Base-by-base conservation (phyloP, 1,140 invertebrate species). In the Lucilia sericata region DNA sequence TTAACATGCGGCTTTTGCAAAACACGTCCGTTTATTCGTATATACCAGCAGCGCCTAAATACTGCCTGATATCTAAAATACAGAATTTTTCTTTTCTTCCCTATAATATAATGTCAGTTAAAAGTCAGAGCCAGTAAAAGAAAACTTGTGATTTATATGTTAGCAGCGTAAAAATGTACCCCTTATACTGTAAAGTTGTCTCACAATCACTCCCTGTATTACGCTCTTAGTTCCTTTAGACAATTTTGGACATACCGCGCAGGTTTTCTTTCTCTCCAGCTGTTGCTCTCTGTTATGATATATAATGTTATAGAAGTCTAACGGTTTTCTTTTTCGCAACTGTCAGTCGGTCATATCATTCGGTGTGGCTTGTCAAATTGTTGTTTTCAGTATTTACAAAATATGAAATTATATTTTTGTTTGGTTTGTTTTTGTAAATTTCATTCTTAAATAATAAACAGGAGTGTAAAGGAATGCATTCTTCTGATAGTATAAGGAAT, bases 21-120 rank as follows among this genome's bases (percentile, higher is more conserved):
- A 80, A 80, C 76, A 80, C 76, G 76, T 80, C 76, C 76, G 76
- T 51, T 80, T 80, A 80, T 21, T 21, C 42, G 76, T 49, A 80
- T 21, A 49, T 49, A 49, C 12, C 76, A 80, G 76, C 42, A 80
- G 76, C 76, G 25, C 76, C 76, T 80, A 80, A 80, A 80, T 25
- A 19, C 42, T 76, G 9, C 2, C 10, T 21, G n/a, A 70, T 21
- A 21, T 49, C n/a, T 21, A 25, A 80, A 80, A 80, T 80, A 80
- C 76, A 80, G 76, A 80, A 80, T 80, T 80, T 80, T 80, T 30
- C 76, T 51, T 80, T 80, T n/a, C 17, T 49, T 80, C 76, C 76
- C 76, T 49, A 70, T 21, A 21, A 17, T 60, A 60, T 60, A 60
- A 60, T 60, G 14, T 60, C 55, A 60, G 55, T 60, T 60, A n/a